Evolutionary conservation across 2,113 vertebrate species (phyloP).

Genomic region (Mesoclemmys tuberculata): DNA sequence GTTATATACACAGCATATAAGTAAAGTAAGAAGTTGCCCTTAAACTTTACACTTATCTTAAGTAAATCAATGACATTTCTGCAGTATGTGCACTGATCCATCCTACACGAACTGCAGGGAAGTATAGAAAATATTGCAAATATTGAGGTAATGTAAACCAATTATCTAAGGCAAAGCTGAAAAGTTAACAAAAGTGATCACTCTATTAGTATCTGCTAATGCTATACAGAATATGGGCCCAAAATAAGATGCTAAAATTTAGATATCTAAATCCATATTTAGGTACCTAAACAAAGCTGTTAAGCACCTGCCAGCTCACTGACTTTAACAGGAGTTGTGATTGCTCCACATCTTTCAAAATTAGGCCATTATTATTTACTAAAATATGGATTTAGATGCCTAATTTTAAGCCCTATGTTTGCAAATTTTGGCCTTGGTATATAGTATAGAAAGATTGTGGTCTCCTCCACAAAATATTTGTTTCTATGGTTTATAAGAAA

Average conservation of each 20-base stretch:
- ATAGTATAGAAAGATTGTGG: neutral
- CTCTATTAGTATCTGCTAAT: conserved; percentile 4
- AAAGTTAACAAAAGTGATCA: conserved; percentile 41
- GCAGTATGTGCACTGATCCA: conserved; percentile 16
- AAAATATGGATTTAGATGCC: neutral
- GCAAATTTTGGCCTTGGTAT: neutral
- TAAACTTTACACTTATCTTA: conserved; percentile 51
- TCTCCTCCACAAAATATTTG: neutral
- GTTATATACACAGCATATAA: conserved; percentile 36
- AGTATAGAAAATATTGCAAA: conserved; percentile 23
- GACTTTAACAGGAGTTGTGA: neutral
- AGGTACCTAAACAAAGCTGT: neutral
- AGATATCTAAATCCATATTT: neutral
- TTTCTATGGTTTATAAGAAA: neutral
- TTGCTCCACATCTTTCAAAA: neutral
- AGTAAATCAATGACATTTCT: conserved; percentile 56
- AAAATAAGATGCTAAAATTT: neutral
- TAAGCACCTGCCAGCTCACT: neutral
- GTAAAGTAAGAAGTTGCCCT: conserved; percentile 24
- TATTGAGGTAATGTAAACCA: conserved; percentile 27
- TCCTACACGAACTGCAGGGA: conserved; percentile 8
- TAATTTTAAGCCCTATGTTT: neutral
- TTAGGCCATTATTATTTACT: neutral
- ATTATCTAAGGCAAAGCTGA: neutral
- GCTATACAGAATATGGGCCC: neutral